Percentiles rank a stretch among this genome's conserved stretches.
Conservation (phyloP, 1,140 invertebrate genomes). For the Philotrypesis tridentata region DNA sequence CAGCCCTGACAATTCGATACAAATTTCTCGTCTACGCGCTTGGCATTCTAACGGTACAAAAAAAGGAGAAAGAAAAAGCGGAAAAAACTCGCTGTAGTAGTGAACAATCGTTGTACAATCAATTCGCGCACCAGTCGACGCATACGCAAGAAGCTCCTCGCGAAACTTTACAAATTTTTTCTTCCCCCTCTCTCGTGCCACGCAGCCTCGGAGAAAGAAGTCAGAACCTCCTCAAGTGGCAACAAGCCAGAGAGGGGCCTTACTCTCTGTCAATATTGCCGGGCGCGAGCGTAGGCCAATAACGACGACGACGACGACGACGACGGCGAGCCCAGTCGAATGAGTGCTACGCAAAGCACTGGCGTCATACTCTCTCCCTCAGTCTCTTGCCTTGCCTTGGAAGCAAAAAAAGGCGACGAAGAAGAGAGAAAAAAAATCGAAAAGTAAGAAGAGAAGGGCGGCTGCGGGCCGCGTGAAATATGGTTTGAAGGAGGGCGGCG, state of each 20-base stretch:
- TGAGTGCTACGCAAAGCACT: neutral
- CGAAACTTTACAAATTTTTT: slow-evolving; percentile 15
- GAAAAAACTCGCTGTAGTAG: neutral
- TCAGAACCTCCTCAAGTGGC: slow-evolving; percentile 13
- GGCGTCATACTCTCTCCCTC: neutral
- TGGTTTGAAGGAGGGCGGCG: neutral
- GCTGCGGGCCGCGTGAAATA: slow-evolving; percentile 36
- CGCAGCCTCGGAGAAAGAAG: neutral
- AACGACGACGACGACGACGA: neutral
- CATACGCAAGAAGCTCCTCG: neutral
- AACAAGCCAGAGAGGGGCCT: slow-evolving; percentile 22
- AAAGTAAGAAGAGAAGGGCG: no score
- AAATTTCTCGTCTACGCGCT: neutral
- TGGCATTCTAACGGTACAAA: neutral
- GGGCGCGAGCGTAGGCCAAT: neutral
- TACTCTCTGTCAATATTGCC: neutral
- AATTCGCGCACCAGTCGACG: slow-evolving; percentile 1
- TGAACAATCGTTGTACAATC: slow-evolving; percentile 36
- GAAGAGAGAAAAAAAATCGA: neutral
- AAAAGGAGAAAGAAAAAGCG: neutral
- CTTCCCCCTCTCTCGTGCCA: neutral
- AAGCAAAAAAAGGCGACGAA: neutral
- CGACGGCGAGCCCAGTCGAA: neutral
- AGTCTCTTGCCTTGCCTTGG: no score
- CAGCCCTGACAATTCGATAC: neutral